Percentiles rank a stretch among this genome's conserved stretches.
phyloP scores from a whole-genome alignment of 2,797 vertebrate species.

The Todus mexicanus region DNA sequence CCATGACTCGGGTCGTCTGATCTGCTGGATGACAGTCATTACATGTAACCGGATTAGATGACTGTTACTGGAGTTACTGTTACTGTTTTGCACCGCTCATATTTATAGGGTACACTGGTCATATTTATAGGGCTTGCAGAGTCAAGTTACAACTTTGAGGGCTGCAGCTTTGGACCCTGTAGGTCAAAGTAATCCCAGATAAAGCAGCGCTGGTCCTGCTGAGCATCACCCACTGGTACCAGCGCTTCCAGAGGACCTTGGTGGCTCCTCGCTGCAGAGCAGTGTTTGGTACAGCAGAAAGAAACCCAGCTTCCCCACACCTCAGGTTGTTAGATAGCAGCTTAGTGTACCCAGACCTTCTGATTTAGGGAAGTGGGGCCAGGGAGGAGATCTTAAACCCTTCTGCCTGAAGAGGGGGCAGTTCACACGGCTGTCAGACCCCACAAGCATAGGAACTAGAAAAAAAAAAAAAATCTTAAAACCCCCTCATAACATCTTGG shows the following conservation, averaged over 20 bases:
- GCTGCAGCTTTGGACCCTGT: neutral
- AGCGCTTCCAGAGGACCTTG: neutral
- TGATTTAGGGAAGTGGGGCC: neutral
- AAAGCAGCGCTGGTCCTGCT: neutral
- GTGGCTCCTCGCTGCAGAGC: neutral
- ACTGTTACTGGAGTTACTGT: slow-evolving; percentile 34
- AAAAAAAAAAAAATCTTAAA: neutral
- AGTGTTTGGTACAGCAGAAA: rapidly evolving
- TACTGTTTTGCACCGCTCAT: neutral
- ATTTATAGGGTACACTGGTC: neutral
- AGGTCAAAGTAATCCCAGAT: neutral
- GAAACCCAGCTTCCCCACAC: neutral
- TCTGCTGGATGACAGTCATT: neutral
- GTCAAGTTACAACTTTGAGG: neutral
- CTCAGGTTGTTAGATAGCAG: neutral
- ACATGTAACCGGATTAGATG: neutral
- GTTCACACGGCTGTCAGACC: neutral
- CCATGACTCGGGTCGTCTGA: neutral
- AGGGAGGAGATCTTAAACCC: neutral
- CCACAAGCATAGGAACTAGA: neutral
- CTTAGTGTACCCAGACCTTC: neutral
- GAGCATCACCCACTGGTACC: neutral
- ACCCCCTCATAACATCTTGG: neutral
- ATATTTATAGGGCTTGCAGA: neutral
- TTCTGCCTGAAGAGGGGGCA: neutral